A percentile compares a stretch with the other conserved stretches of the same genome.
These are phyloP conservation scores for Cheiracanthium punctorium DNA, from an alignment of 2,888 invertebrate genomes.

Conservation along the genomic window DNA sequence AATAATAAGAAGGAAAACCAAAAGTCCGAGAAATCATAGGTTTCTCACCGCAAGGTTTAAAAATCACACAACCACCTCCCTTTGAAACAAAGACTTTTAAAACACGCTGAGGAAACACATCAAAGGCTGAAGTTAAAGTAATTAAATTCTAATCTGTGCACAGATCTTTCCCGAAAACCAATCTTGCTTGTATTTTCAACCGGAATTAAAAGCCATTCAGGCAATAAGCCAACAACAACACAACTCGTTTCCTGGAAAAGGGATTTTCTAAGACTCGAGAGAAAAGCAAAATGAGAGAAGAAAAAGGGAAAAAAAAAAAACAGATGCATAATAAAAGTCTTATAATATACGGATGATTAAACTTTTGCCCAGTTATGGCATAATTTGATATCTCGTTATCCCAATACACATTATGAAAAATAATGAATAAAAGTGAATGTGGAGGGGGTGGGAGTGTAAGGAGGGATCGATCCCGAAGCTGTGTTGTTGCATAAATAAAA, in stretches of 20 bases:
- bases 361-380: slow-evolving; percentile 32
- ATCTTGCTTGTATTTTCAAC: slow-evolving; percentile 5
- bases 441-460: too few species aligned
- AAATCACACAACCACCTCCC: background rate
- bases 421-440: background rate
- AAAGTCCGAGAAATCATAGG: background rate
- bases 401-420: slow-evolving; percentile 38
- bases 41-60: background rate
- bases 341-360: slow-evolving; percentile 50
- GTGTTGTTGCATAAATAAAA: slow-evolving; percentile 28
- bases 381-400: slow-evolving; percentile 49
- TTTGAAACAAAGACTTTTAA: background rate
- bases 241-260: background rate
- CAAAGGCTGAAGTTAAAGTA: background rate
- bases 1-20: background rate
- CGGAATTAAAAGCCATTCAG: slow-evolving; percentile 7
- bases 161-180: background rate
- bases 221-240: slow-evolving; percentile 1
- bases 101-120: background rate
- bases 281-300: background rate
- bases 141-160: slow-evolving; percentile 2
- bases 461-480: too few species aligned
- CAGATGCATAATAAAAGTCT: background rate
- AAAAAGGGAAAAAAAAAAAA: background rate
- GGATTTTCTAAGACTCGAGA: background rate